A percentile compares a stretch with the other conserved stretches of the same genome.
phyloP scores from a whole-genome alignment of 2,888 invertebrate genomes.

The Acleris holmiana region DNA sequence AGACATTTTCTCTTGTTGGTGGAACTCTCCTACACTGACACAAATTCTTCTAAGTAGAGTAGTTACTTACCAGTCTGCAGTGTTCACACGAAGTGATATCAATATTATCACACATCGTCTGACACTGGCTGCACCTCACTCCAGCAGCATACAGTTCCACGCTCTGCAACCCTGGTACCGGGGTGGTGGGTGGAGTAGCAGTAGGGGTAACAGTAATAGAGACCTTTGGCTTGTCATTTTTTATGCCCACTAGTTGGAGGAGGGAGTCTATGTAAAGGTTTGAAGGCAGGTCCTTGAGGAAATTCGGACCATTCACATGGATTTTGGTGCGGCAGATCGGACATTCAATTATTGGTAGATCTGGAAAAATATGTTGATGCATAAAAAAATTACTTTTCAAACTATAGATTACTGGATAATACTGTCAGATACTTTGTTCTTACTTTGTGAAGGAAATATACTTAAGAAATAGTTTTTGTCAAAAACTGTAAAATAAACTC shows the following conservation, averaged over 20 bases:
- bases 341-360: slow-evolving; percentile 72
- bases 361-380: slow-evolving; percentile 50
- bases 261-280: slow-evolving; percentile 88
- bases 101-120: slow-evolving; percentile 61
- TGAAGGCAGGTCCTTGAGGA: slow-evolving; percentile 85
- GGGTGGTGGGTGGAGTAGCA: slow-evolving; percentile 53
- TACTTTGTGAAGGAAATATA: too few relatives aligned
- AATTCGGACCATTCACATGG: slow-evolving; percentile 75
- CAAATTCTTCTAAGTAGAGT: too few relatives aligned
- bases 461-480: too few relatives aligned
- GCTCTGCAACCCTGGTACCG: slow-evolving; percentile 50
- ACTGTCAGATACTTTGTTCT: too few relatives aligned
- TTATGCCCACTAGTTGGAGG: slow-evolving; percentile 75
- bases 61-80: slow-evolving; percentile 84
- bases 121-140: slow-evolving; percentile 64
- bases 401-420: too few relatives aligned
- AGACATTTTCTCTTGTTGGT: too few relatives aligned
- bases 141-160: slow-evolving; percentile 68
- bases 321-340: slow-evolving; percentile 84
- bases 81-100: slow-evolving; percentile 80
- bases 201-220: slow-evolving; percentile 9
- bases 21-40: too few relatives aligned
- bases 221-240: slow-evolving; percentile 41
- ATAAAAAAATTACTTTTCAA: neutral
- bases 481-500: too few relatives aligned